Evolutionary conservation across 2,113 vertebrate genomes (phyloP).

Genomic region (Bombycilla garrulus): DNA sequence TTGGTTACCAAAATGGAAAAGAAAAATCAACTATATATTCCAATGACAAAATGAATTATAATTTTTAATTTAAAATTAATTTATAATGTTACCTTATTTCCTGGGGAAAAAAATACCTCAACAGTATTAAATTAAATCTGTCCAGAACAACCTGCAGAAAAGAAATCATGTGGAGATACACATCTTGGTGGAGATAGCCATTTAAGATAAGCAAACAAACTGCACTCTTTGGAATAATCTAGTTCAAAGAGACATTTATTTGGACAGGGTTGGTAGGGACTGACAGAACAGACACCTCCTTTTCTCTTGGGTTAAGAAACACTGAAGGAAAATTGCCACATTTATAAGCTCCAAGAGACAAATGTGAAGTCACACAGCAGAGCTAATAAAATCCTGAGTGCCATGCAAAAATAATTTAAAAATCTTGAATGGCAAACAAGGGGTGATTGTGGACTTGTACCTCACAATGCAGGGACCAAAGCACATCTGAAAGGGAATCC

Average conservation of each 20-base stretch:
- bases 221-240: not conserved
- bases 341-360: not conserved
- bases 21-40: not conserved
- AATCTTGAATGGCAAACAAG: not conserved
- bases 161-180: not conserved
- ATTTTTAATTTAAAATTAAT: not conserved
- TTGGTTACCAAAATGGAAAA: not conserved
- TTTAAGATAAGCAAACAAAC: not conserved
- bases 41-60: not conserved
- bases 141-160: not conserved
- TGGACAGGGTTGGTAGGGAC: not conserved
- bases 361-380: not conserved
- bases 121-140: not conserved
- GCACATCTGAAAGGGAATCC: not conserved
- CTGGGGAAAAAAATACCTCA: not conserved
- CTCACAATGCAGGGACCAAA: not conserved
- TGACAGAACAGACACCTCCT: not conserved
- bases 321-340: not conserved
- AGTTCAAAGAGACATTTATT: not conserved
- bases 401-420: not conserved
- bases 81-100: not conserved
- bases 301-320: not conserved
- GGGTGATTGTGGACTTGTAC: not conserved
- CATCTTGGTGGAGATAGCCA: not conserved
- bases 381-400: not conserved